Base-by-base conservation (phyloP, 2,888 invertebrate species). In the Eupithecia exiguata region DNA sequence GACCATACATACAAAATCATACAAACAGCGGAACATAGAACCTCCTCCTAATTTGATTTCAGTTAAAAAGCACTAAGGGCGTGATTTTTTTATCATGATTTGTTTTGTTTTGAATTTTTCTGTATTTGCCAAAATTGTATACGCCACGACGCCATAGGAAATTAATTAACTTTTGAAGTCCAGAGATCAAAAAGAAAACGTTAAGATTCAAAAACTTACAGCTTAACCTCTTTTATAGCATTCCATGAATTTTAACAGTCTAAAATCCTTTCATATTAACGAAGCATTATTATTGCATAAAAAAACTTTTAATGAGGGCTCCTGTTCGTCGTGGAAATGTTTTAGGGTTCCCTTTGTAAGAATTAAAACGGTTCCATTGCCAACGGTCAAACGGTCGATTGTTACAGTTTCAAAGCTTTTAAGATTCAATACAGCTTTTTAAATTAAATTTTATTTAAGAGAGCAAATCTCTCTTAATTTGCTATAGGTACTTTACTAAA, bases 261-360 rank as follows among this genome's bases (percentile, higher is more conserved):
- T 12, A 65, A 61, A 62, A 58, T 38, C 67, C 71, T 66, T 72
- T 70, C 67, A 69, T 58, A 40, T 58, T 69, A 58, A 70, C 63
- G 58, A 53, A 66, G 63, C 75, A 75, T 77, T 79, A 78, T 81
- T 80, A 74, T 81, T 82, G 79, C 79, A 82, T 82, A 78, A 80
- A 79, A 83, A 83, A 65, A 65, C 73, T 82, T 83, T 82, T 83
- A 83, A 83, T 83, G 81, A 82, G 79, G 76, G 65, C 49, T 72
- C 74, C 72, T 78, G 80, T 81, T 80, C 77, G 73, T 79, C 77
- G 72, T 69, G 76, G 68, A 73, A 74, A 70, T 67, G 30, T 75
- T 75, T 79, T 75, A 70, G 75, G 70, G 77, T 70, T 68, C 76
- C 74, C 53, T 67, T 66, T 40, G 40, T 58, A n/a, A 43, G 25